Evolutionary conservation across 2,888 invertebrate species (phyloP).

Genomic region (Falcaria lacertinaria): DNA sequence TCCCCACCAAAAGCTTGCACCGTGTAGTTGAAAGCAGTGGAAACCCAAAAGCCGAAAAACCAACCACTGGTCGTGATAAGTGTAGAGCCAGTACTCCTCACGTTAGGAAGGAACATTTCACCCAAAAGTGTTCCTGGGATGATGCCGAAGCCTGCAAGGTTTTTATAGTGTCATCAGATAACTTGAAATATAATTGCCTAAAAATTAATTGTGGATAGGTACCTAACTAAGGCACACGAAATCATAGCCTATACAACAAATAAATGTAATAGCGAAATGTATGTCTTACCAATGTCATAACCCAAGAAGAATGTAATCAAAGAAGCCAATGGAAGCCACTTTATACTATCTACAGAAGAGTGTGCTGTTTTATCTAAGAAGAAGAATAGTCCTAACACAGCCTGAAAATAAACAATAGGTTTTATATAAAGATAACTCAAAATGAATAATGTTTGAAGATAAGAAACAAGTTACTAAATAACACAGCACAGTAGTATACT

Average conservation of each 20-base stretch:
- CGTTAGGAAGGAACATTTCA: constrained; percentile 41
- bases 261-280: no score
- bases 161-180: no score
- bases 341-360: neutral
- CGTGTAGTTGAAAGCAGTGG: constrained; percentile 34
- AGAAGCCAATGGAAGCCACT: constrained; percentile 4
- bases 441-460: no score
- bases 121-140: constrained; percentile 40
- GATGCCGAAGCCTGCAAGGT: constrained; percentile 34
- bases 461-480: no score
- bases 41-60: constrained; percentile 40
- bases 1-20: constrained; percentile 31
- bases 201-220: no score
- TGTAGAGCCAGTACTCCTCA: constrained; percentile 37
- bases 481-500: no score
- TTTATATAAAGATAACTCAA: no score
- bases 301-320: constrained; percentile 4
- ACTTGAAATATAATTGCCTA: no score
- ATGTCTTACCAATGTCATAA: constrained; percentile 7
- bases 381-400: constrained; percentile 3
- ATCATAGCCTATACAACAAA: no score
- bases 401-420: constrained; percentile 6
- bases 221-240: no score
- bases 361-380: constrained; percentile 3
- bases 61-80: constrained; percentile 40